These are phyloP conservation scores for Amphiura filiformis DNA, from an alignment of 35 echinoderm and acorn worm genomes.

Conservation along the genomic window DNA sequence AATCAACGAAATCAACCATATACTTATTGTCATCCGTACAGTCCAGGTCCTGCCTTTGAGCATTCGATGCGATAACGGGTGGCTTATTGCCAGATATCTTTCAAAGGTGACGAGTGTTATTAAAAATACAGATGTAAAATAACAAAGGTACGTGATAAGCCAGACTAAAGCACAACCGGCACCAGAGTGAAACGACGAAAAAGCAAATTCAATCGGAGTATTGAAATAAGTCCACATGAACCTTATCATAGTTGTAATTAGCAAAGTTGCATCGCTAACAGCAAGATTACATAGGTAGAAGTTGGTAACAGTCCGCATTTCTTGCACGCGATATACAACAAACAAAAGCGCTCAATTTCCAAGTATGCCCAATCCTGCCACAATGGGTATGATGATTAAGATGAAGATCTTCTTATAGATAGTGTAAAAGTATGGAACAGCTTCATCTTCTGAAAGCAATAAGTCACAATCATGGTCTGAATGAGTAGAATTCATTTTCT, in stretches of 20 bases:
- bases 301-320: background rate
- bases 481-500: background rate
- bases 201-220: background rate
- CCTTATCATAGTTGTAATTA: background rate
- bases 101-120: constrained; percentile 20
- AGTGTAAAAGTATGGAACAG: background rate
- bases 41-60: background rate
- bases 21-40: background rate
- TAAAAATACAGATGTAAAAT: constrained; percentile 1
- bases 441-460: background rate
- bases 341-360: background rate
- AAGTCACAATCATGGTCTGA: background rate
- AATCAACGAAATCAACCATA: background rate
- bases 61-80: background rate
- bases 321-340: background rate
- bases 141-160: background rate
- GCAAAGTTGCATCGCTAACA: background rate
- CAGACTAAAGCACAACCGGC: background rate
- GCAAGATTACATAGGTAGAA: background rate
- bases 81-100: constrained; percentile 13
- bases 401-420: background rate
- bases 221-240: background rate
- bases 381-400: background rate
- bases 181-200: background rate
- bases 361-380: background rate